These are phyloP conservation scores for Rhagophthalmus giganteus DNA, from an alignment of 2,888 invertebrate species.

Conservation along the genomic window DNA sequence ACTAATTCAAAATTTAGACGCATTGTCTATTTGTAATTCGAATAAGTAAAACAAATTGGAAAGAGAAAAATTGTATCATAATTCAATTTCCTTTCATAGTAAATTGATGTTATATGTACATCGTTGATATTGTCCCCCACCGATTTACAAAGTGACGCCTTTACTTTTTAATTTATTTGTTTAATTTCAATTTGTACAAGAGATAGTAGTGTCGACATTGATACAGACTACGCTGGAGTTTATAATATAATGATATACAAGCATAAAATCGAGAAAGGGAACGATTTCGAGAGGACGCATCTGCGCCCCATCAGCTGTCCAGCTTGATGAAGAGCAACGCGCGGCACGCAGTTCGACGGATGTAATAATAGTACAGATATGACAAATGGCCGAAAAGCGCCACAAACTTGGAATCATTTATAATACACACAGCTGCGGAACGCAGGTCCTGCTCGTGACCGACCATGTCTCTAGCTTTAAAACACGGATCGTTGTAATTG, in stretches of 20 bases:
- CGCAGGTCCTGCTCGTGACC: conserved; percentile 50
- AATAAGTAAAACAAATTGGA: no score
- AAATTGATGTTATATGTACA: no score
- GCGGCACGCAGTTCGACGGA: conserved; percentile 47
- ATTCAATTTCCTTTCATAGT: no score
- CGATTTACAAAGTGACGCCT: no score
- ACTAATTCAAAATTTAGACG: no score
- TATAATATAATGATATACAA: conserved; percentile 31
- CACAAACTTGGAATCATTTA: conserved; percentile 57
- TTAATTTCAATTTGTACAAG: no score
- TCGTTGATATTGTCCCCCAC: no score
- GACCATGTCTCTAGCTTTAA: conserved; percentile 29
- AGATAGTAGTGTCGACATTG: no score
- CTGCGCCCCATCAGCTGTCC: conserved; percentile 45
- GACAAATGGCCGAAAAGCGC: conserved; percentile 57
- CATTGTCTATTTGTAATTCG: no score
- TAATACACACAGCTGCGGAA: conserved; percentile 56
- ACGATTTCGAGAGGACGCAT: conserved; percentile 33
- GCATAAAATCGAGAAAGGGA: conserved; percentile 26
- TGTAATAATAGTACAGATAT: conserved; percentile 56
- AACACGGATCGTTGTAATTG: conserved; percentile 18
- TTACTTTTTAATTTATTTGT: no score
- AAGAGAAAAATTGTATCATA: no score
- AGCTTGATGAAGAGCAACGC: conserved; percentile 47
- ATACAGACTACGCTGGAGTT: no score